A percentile compares a stretch with the other conserved stretches of the same genome.
Conservation (phyloP, 2,888 invertebrate genomes). For the Idaea dimidiata region DNA sequence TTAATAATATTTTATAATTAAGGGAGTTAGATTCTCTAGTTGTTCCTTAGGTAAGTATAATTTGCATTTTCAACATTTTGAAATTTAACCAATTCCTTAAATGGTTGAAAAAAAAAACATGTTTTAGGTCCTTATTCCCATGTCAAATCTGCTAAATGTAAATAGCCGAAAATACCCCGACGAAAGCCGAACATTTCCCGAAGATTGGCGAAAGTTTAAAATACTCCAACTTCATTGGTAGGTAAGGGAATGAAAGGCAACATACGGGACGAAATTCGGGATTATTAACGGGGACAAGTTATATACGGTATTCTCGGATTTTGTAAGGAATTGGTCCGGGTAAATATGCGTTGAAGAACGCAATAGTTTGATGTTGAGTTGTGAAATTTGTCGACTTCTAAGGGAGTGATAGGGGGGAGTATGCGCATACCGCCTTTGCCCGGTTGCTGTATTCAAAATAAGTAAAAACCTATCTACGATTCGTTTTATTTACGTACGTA, state of each 20-base stretch:
- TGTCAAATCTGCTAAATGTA: too few species aligned
- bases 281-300: not conserved
- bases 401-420: not conserved
- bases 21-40: too few species aligned
- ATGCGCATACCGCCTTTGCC: too few species aligned
- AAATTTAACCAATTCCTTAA: too few species aligned
- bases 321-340: not conserved
- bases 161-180: too few species aligned
- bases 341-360: not conserved
- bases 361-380: not conserved
- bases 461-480: too few species aligned
- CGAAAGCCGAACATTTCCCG: not conserved
- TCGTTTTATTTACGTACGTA: not conserved
- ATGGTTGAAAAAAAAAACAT: not conserved
- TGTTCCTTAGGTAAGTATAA: too few species aligned
- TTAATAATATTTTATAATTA: too few species aligned
- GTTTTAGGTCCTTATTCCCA: too few species aligned
- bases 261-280: not conserved
- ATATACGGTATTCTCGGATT: not conserved
- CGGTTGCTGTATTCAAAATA: not conserved
- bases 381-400: not conserved
- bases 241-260: not conserved
- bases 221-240: not conserved
- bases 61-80: too few species aligned
- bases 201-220: not conserved